Evolutionary conservation across 2,888 invertebrate species (phyloP).

Genomic region (Chalcis sispes): DNA sequence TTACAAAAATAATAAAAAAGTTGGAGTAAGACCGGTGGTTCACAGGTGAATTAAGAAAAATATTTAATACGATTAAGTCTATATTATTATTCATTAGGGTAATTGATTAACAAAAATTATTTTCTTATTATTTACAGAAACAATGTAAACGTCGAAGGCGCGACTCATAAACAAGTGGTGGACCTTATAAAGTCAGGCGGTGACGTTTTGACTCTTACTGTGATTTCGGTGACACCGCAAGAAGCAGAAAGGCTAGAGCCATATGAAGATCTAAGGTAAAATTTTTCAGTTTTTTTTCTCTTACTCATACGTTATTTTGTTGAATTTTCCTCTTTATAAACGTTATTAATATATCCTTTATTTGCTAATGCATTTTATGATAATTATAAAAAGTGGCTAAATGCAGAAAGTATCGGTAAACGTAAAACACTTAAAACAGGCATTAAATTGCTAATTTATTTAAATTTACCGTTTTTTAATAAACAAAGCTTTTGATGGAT

Average conservation of each 20-base stretch:
- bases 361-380: background rate
- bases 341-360: background rate
- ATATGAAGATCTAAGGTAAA: conserved; percentile 72
- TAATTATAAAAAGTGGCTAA: no score
- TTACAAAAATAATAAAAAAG: conserved; percentile 52
- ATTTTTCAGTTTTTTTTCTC: background rate
- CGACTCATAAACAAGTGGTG: conserved; percentile 99
- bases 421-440: no score
- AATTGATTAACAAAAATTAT: background rate
- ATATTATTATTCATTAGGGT: background rate
- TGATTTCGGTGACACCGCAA: conserved; percentile 95
- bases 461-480: no score
- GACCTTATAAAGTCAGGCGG: conserved; percentile 99
- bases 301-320: background rate
- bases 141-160: conserved; percentile 97
- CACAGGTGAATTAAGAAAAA: background rate
- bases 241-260: conserved; percentile 79
- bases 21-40: background rate
- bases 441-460: no score
- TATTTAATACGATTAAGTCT: background rate
- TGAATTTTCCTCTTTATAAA: no score
- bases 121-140: conserved; percentile 84
- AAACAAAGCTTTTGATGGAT: no score
- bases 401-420: no score
- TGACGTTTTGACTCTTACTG: conserved; percentile 96